phyloP scores from a whole-genome alignment of 2,113 vertebrate species.

The Saguinus imperator region DNA sequence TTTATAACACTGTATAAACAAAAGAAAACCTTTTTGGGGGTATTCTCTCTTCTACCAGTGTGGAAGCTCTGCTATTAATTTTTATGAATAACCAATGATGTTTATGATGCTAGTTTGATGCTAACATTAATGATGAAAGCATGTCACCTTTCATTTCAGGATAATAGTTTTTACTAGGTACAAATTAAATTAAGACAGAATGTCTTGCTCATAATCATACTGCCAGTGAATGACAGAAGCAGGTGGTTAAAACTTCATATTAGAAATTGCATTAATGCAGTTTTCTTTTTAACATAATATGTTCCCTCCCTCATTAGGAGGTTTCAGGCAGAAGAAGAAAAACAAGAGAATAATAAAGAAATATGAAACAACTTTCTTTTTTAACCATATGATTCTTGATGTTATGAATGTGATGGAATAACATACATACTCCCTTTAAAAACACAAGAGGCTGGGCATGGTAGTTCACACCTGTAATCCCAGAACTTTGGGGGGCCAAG shows the following conservation, averaged over 20 bases:
- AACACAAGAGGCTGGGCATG: neutral
- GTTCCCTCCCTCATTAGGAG: neutral
- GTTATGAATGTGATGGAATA: neutral
- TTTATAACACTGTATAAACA: neutral
- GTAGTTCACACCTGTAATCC: no score
- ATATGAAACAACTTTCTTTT: neutral
- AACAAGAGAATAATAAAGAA: neutral
- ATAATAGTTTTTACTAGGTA: neutral
- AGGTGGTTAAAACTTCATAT: neutral
- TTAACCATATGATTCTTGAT: neutral
- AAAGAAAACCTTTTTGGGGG: neutral
- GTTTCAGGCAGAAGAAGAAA: neutral
- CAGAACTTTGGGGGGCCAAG: no score
- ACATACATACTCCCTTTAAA: neutral
- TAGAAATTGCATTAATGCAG: neutral
- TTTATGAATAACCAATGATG: neutral
- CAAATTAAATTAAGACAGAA: neutral
- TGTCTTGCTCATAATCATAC: neutral
- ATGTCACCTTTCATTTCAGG: neutral
- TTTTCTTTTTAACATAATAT: neutral
- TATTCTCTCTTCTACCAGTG: neutral
- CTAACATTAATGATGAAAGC: neutral
- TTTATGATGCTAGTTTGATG: neutral
- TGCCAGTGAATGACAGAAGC: neutral
- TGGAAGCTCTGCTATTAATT: neutral